Evolutionary conservation across 1,140 invertebrate genomes (phyloP), one percentile per base, ranked within the genome.

Genomic region (Drosophila subpulchrella): DNA sequence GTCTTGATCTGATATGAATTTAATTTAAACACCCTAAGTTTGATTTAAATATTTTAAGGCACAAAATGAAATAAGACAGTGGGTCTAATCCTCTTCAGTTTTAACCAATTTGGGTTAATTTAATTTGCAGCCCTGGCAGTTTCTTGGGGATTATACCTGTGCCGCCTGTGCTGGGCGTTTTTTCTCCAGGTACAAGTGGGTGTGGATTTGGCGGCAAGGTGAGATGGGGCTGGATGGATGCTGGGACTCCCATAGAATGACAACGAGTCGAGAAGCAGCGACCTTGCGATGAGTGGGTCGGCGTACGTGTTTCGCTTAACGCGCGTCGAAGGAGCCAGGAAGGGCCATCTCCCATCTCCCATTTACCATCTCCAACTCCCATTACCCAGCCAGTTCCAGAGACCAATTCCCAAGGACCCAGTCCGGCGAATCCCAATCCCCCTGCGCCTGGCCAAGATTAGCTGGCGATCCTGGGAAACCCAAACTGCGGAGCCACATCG

Each of bases 281-380:
- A 81, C 61, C 78, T 67, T 75, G 62, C 55, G 20, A 46, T 30
- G 57, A 39, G 47, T 68, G 44, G 57, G 54, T n/a, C 36, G 50
- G 58, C 42, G 78, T 72, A 81, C 78, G 78, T 81, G 78, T 72
- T 67, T 81, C 78, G 78, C 74, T 81, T 81, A 81, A 50, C 46
- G 57, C 57, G 62, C 13, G 32, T 36, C 39, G 17, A 1, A 24
- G 24, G 24, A 1, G 2, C 27, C 27, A 0, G 27, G 27, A 57
- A 34, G 17, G n/a, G 17, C 5, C 41, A 44, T 20, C 34, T 24
- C 12, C 5, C 41, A 44, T 20, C 34, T 24, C 12, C 53, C 5
- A 15, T 4, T 8, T 24, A 6, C 57, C 65, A 53, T 27, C 27
- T 3, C 27, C 27, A 27, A 3, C 32, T 34, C 32, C 27, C 27